Percentiles rank a stretch among this genome's conserved stretches.
These are phyloP conservation scores for Mustelus asterias DNA, from an alignment of 2,113 vertebrate species.

Conservation along the genomic window DNA sequence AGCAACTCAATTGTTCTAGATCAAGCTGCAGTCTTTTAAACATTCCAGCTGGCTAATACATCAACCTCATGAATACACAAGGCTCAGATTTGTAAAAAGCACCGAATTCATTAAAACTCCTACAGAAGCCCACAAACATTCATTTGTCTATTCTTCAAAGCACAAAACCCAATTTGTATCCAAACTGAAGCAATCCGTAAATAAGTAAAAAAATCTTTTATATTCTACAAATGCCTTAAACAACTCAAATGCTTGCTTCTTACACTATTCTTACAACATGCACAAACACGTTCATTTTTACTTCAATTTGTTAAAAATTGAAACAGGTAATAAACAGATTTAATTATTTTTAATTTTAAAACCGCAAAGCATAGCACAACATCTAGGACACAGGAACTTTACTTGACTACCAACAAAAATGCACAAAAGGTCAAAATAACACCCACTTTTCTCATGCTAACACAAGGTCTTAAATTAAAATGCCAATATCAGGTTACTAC, in stretches of 20 bases:
- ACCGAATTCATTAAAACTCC: conserved; percentile 34
- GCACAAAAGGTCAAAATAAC: conserved; percentile 22
- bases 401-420: not conserved
- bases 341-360: not conserved
- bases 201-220: not conserved
- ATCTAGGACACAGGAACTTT: not conserved
- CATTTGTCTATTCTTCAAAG: conserved; percentile 21
- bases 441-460: not conserved
- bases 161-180: conserved; percentile 17
- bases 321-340: not conserved
- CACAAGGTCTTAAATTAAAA: not conserved
- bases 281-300: not conserved
- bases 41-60: conserved; percentile 35
- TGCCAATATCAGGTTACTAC: conserved; percentile 24
- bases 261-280: not conserved
- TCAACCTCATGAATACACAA: conserved; percentile 34
- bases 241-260: conserved; percentile 14
- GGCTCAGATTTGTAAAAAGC: conserved; percentile 3
- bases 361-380: not conserved
- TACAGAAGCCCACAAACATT: conserved; percentile 28
- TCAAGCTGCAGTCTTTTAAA: not conserved
- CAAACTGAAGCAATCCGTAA: conserved; percentile 21
- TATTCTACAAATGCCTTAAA: not conserved
- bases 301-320: not conserved
- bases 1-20: conserved; percentile 24